These are phyloP conservation scores for Pampusana beccarii DNA, from an alignment of 2,113 vertebrate species.

Conservation along the genomic window DNA sequence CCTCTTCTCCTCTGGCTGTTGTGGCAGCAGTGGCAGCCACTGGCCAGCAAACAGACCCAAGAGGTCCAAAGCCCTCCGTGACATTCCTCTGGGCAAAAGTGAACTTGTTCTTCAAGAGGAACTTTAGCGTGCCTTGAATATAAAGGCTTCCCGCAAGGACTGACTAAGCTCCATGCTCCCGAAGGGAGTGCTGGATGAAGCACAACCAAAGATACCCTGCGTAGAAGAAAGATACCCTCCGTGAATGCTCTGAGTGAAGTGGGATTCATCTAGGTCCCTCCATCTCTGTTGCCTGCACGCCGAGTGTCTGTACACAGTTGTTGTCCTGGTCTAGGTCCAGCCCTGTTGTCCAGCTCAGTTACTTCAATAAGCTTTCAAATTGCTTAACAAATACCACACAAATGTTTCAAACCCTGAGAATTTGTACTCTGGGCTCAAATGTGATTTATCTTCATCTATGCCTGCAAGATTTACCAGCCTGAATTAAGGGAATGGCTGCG, in stretches of 20 bases:
- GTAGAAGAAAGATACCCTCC: slow-evolving; percentile 15
- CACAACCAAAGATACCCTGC: slow-evolving; percentile 8
- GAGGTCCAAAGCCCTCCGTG: background rate
- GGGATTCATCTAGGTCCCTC: background rate
- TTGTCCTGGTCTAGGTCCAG: slow-evolving; percentile 52
- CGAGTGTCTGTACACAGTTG: slow-evolving; percentile 29
- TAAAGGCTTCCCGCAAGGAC: background rate
- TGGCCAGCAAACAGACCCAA: background rate
- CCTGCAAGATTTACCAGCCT: slow-evolving; percentile 41
- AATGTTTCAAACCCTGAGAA: slow-evolving; percentile 51
- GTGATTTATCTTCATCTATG: slow-evolving; percentile 65
- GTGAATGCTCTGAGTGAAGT: background rate
- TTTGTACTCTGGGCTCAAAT: slow-evolving; percentile 38
- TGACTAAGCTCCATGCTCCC: background rate
- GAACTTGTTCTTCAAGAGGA: background rate
- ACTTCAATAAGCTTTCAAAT: slow-evolving; percentile 56
- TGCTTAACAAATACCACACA: slow-evolving; percentile 64
- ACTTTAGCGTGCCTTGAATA: background rate
- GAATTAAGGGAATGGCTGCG: background rate
- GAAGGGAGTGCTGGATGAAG: background rate
- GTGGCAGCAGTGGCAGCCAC: background rate
- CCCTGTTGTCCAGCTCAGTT: slow-evolving; percentile 54
- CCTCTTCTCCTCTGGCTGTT: background rate
- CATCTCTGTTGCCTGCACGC: background rate
- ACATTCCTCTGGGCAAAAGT: background rate